These are phyloP conservation scores for Thaumatotibia leucotreta DNA, from an alignment of 1,140 invertebrate genomes.

Conservation along the genomic window DNA sequence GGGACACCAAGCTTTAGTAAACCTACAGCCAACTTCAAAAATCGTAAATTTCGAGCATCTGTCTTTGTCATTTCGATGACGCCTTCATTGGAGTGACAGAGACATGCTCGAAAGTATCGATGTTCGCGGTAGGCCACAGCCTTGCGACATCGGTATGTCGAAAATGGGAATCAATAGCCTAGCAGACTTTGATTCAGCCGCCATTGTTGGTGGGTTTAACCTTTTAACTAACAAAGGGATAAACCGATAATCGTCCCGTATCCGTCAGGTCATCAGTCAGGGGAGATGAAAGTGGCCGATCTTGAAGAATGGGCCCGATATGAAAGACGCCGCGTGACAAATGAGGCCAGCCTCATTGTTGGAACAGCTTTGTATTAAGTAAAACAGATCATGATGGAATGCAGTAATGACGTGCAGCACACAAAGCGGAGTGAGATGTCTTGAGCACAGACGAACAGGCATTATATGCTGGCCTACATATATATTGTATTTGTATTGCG, in stretches of 20 bases:
- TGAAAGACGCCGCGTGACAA: conserved; percentile 53
- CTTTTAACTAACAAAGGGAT: conserved; percentile 52
- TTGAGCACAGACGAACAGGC: not conserved
- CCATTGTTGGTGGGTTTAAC: conserved; percentile 47
- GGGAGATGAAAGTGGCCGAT: conserved; percentile 48
- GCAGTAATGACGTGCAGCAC: conserved; percentile 6
- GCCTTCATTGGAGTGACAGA: no score
- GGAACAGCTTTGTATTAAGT: conserved; percentile 40
- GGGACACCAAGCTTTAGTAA: no score
- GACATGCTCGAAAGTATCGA: no score
- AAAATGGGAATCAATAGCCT: not conserved
- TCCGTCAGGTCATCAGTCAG: conserved; percentile 63
- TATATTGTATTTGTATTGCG: no score
- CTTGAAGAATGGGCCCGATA: conserved; percentile 22
- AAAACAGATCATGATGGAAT: conserved; percentile 38
- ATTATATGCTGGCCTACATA: no score
- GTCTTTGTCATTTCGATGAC: no score
- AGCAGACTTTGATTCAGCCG: conserved; percentile 46
- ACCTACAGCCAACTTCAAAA: no score
- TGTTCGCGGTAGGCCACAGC: no score
- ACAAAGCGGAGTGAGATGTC: conserved; percentile 5
- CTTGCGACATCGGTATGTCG: not conserved
- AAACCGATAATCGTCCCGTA: conserved; percentile 55
- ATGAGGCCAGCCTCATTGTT: conserved; percentile 44
- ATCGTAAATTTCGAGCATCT: no score